Evolutionary conservation across 2,113 vertebrate genomes (phyloP).

Genomic region (Phalacrocorax brasilianus): DNA sequence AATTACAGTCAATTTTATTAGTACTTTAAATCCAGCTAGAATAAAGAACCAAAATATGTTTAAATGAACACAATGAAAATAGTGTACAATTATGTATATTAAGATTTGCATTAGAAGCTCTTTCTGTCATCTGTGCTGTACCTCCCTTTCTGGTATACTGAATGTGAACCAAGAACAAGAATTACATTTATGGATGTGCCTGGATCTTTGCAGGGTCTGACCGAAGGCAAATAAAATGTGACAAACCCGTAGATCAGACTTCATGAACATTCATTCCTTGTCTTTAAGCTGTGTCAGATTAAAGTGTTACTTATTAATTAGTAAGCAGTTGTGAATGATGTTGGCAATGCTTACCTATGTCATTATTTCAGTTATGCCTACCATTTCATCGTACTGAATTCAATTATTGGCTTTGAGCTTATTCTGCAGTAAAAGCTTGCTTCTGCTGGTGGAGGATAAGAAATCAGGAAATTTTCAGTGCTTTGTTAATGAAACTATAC

Average conservation of each 20-base stretch:
- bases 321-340: not conserved
- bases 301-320: slow-evolving; percentile 16
- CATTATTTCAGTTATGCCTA: not conserved
- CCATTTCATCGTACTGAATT: not conserved
- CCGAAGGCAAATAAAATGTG: not conserved
- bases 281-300: not conserved
- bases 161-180: not conserved
- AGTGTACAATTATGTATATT: not conserved
- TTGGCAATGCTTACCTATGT: not conserved
- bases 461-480: not conserved
- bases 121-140: not conserved
- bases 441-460: not conserved
- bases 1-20: not conserved
- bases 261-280: not conserved
- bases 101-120: not conserved
- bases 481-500: not conserved
- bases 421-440: not conserved
- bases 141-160: not conserved
- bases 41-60: not conserved
- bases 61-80: not conserved
- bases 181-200: not conserved
- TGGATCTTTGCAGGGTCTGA: not conserved
- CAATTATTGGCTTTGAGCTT: not conserved
- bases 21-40: not conserved
- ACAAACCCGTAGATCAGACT: not conserved